These are phyloP conservation scores for Dynastes hyllus DNA, from an alignment of 2,888 invertebrate species.

Conservation along the genomic window DNA sequence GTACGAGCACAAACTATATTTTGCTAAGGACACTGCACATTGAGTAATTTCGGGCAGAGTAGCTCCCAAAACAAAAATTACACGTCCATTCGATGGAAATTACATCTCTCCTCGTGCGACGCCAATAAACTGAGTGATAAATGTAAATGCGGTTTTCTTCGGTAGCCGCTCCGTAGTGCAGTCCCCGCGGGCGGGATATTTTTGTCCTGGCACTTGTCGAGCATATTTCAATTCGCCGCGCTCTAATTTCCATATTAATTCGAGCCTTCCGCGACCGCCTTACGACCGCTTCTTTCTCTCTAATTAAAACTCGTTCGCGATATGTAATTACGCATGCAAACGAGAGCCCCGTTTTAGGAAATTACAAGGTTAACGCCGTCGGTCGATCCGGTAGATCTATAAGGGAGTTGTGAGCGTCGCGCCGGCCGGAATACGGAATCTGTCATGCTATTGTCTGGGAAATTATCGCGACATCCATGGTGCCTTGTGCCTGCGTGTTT, in stretches of 20 bases:
- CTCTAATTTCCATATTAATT: constrained; percentile 30
- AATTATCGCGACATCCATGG: constrained; percentile 25
- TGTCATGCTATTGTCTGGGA: constrained; percentile 35
- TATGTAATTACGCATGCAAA: constrained; percentile 51
- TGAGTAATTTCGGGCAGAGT: too few species aligned
- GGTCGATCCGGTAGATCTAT: neutral
- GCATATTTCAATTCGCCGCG: constrained; percentile 6
- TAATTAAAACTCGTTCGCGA: constrained; percentile 51
- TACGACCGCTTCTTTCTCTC: constrained; percentile 10
- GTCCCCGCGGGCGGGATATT: neutral
- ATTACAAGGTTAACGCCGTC: constrained; percentile 50
- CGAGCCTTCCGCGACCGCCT: neutral
- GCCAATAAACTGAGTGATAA: too few species aligned
- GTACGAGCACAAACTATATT: too few species aligned
- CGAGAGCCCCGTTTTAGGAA: constrained; percentile 43
- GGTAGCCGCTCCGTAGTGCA: neutral
- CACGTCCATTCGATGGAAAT: too few species aligned
- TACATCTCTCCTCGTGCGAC: too few species aligned
- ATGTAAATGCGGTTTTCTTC: neutral
- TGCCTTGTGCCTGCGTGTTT: neutral
- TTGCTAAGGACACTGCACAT: too few species aligned
- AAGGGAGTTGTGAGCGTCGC: neutral
- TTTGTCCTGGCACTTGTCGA: neutral
- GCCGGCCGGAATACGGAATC: constrained; percentile 19
- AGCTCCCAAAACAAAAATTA: too few species aligned